Evolutionary conservation across 2,888 invertebrate genomes (phyloP).

Genomic region (Opisthograptis luteolata): DNA sequence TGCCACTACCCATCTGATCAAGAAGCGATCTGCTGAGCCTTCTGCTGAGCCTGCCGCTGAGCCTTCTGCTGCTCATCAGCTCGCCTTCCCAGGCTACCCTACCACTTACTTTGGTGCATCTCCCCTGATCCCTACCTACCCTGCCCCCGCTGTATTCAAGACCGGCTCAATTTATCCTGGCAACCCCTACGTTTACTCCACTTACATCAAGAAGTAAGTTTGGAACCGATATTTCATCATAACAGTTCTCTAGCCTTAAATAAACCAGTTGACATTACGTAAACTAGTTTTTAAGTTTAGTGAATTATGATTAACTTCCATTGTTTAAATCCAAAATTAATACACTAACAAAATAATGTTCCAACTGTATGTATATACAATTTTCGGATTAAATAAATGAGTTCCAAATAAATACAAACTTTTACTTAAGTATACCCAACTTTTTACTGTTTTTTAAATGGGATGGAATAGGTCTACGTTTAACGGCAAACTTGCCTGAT

Average conservation of each 20-base stretch:
- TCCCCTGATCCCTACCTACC: neutral
- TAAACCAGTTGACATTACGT: slow-evolving; percentile 3
- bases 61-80: slow-evolving; percentile 28
- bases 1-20: slow-evolving; percentile 52
- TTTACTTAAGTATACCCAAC: neutral
- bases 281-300: slow-evolving; percentile 3
- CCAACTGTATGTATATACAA: slow-evolving; percentile 24
- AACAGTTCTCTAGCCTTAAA: slow-evolving; percentile 12
- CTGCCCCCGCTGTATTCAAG: slow-evolving; percentile 9
- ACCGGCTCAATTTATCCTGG: slow-evolving; percentile 6
- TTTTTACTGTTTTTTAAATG: no score
- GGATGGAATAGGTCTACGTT: no score
- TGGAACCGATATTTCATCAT: neutral
- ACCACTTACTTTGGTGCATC: slow-evolving; percentile 5
- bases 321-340: slow-evolving; percentile 28
- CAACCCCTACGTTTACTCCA: slow-evolving; percentile 32
- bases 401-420: neutral
- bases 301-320: neutral
- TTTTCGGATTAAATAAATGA: slow-evolving; percentile 31
- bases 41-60: slow-evolving; percentile 16
- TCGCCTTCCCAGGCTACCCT: neutral
- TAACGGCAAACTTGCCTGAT: no score
- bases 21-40: slow-evolving; percentile 54
- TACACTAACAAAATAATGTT: slow-evolving; percentile 17
- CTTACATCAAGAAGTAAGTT: slow-evolving; percentile 39